Conservation (phyloP, 1,140 invertebrate species). For the Leguminivora glycinivorella region DNA sequence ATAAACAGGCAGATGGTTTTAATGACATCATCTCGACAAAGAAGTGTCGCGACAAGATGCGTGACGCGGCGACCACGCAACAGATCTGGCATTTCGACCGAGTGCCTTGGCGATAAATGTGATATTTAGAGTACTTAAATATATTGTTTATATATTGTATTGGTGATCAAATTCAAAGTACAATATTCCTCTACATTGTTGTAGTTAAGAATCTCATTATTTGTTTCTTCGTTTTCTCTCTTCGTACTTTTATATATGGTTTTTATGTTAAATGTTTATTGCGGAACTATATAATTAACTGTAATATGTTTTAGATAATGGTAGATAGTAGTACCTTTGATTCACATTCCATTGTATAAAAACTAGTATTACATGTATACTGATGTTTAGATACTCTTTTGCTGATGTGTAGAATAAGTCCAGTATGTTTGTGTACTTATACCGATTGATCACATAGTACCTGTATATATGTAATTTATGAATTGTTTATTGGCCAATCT, state of each 20-base stretch:
- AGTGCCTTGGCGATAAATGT: conserved; percentile 70
- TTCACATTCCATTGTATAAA: conserved; percentile 1
- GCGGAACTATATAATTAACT: neutral
- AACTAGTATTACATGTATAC: neutral
- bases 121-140: conserved; percentile 38
- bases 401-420: neutral
- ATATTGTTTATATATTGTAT: too few relatives aligned
- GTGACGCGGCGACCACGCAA: conserved; percentile 35
- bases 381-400: neutral
- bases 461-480: too few relatives aligned
- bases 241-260: neutral
- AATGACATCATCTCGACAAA: conserved; percentile 56
- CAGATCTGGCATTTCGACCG: conserved; percentile 75
- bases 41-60: conserved; percentile 43
- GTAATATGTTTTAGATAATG: neutral
- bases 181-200: neutral
- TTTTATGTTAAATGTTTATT: neutral
- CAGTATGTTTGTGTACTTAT: neutral
- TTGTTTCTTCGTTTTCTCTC: neutral
- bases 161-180: neutral
- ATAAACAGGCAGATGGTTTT: conserved; percentile 45
- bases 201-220: conserved; percentile 3
- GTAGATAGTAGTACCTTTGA: neutral
- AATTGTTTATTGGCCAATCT: too few relatives aligned
- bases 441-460: too few relatives aligned